These are phyloP conservation scores for Festucalex cinctus DNA, from an alignment of 2,113 vertebrate species.

Conservation along the genomic window DNA sequence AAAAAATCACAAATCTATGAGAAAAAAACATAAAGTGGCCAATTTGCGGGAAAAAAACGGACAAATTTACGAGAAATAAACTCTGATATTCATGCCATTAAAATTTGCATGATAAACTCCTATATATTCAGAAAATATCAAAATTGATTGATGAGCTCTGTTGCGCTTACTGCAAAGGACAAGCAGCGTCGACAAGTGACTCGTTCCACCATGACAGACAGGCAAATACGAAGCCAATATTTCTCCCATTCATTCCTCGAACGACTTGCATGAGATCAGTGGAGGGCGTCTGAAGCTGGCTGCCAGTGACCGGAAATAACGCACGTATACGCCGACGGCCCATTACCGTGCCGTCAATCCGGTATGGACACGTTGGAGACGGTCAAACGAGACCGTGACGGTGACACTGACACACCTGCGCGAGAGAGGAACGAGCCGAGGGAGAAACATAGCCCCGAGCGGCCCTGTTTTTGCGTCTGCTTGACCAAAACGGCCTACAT, in stretches of 20 bases:
- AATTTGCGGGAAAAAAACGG: too few relatives aligned
- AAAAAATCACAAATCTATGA: too few relatives aligned
- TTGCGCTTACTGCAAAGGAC: not conserved
- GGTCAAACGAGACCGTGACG: constrained; percentile 5
- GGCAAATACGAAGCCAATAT: constrained; percentile 6
- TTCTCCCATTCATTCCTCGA: constrained; percentile 8
- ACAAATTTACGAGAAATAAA: too few relatives aligned
- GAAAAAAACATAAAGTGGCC: too few relatives aligned
- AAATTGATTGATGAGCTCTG: not conserved
- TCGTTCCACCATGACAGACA: not conserved
- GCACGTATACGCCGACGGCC: not conserved
- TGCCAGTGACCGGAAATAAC: constrained; percentile 28
- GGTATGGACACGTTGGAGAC: constrained; percentile 15
- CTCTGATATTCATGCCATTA: too few relatives aligned
- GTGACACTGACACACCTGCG: constrained; percentile 19
- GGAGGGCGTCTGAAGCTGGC: constrained; percentile 11
- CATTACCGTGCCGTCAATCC: constrained; percentile 34
- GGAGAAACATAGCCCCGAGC: constrained; percentile 25
- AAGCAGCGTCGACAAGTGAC: not conserved
- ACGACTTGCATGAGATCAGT: not conserved
- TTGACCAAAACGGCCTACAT: constrained; percentile 73
- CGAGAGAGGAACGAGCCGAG: constrained; percentile 33
- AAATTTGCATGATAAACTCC: too few relatives aligned
- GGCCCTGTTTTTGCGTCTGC: constrained; percentile 57
- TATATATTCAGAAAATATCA: not conserved